Evolutionary conservation across 2,797 vertebrate genomes (phyloP).

Genomic region (Echeneis naucrates): DNA sequence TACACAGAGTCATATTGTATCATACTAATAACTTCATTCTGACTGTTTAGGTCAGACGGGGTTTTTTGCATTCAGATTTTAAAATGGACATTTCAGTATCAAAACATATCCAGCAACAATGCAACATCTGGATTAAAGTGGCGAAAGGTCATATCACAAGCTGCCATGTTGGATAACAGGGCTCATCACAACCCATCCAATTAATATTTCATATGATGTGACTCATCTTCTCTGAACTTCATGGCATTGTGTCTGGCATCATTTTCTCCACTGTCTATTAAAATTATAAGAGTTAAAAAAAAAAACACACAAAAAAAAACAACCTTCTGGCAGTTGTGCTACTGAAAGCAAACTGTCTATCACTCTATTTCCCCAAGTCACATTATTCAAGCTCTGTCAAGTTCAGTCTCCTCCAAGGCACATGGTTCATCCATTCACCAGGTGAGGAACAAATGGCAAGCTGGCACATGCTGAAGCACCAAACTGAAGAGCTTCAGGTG

Average conservation of each 20-base stretch:
- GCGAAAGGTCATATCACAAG: slow-evolving; percentile 23
- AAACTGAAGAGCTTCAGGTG: slow-evolving; percentile 65
- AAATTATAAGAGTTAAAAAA: not conserved
- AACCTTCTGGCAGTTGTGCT: slow-evolving; percentile 10
- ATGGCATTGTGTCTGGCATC: not conserved
- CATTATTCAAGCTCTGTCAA: slow-evolving; percentile 6
- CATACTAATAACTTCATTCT: not conserved
- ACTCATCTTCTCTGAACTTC: slow-evolving; percentile 26
- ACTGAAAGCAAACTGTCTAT: slow-evolving; percentile 38
- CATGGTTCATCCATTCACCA: slow-evolving; percentile 68
- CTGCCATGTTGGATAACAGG: slow-evolving; percentile 20
- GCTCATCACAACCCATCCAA: slow-evolving; percentile 1
- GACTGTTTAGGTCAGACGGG: not conserved
- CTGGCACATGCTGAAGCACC: slow-evolving; percentile 41
- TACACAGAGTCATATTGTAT: not conserved
- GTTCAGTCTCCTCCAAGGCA: slow-evolving; percentile 41
- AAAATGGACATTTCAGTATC: not conserved
- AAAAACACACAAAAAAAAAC: no score
- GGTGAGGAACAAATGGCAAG: slow-evolving; percentile 34
- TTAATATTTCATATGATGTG: not conserved
- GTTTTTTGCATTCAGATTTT: not conserved
- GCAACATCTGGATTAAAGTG: slow-evolving; percentile 7
- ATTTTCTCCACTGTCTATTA: not conserved
- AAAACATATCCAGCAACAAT: not conserved
- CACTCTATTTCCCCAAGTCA: slow-evolving; percentile 22